Percentiles rank a stretch among this genome's conserved stretches.
These are phyloP conservation scores for Myoxocephalus aenaeus DNA, from an alignment of 2,797 vertebrate species.

Conservation along the genomic window DNA sequence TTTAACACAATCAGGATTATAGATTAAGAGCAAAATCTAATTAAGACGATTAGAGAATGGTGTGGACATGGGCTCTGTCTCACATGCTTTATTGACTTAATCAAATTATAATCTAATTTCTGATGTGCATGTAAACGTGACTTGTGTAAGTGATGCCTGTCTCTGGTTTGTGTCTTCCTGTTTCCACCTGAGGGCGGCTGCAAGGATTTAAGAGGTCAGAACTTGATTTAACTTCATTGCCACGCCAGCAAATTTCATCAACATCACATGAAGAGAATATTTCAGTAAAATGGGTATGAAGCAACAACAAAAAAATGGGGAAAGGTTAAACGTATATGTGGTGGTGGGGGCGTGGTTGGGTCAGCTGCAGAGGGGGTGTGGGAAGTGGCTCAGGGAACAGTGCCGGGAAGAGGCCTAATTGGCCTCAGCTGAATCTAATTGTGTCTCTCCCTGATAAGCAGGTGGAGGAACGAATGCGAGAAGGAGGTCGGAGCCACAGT, in stretches of 20 bases:
- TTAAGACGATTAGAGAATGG: slow-evolving; percentile 30
- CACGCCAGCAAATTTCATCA: too few relatives aligned
- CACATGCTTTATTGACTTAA: slow-evolving; percentile 39
- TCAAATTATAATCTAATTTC: slow-evolving; percentile 35
- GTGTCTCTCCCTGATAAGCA: too few relatives aligned
- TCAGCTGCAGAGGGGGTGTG: too few relatives aligned
- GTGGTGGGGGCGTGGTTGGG: too few relatives aligned
- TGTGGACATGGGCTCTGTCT: slow-evolving; percentile 31
- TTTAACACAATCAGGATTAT: slow-evolving; percentile 21
- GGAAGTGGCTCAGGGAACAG: too few relatives aligned
- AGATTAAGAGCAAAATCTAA: slow-evolving; percentile 31
- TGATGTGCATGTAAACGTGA: slow-evolving; percentile 15
- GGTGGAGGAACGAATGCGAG: too few relatives aligned
- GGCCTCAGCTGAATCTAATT: too few relatives aligned
- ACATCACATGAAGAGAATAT: too few relatives aligned
- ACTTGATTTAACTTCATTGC: neutral
- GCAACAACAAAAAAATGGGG: neutral
- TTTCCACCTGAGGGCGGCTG: neutral
- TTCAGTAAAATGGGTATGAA: neutral
- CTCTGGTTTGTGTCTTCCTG: neutral
- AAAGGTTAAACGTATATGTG: neutral
- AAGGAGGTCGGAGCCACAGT: too few relatives aligned
- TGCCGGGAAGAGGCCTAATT: too few relatives aligned
- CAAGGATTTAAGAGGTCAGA: slow-evolving; percentile 11
- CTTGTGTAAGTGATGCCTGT: slow-evolving; percentile 17